These are phyloP conservation scores for Phymanthus crucifer DNA, from an alignment of 92 coral and sea anemone species.

Conservation along the genomic window DNA sequence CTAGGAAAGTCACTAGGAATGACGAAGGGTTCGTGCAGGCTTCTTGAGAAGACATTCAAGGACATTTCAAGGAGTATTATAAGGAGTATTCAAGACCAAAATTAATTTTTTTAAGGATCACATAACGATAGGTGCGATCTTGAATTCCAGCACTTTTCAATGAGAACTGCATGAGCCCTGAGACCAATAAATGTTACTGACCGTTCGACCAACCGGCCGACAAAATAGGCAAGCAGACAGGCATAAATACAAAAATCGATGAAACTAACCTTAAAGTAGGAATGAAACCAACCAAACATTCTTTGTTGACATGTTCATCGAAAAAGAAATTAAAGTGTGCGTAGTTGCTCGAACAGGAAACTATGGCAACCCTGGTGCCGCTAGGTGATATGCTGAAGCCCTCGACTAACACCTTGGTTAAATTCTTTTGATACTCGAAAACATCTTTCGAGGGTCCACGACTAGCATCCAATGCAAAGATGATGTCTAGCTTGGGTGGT, in stretches of 20 bases:
- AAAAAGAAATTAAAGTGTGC: constrained; percentile 40
- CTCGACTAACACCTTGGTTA: constrained; percentile 30
- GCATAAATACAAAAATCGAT: neutral
- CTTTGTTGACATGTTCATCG: constrained; percentile 33
- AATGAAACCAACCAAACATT: constrained; percentile 32
- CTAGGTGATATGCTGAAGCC: constrained; percentile 53
- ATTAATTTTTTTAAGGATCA: too few species aligned
- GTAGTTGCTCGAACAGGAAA: constrained; percentile 34
- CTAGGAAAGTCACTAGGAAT: too few species aligned
- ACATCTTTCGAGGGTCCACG: neutral
- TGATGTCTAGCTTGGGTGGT: constrained; percentile 46
- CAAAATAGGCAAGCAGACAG: too few species aligned
- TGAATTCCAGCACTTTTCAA: too few species aligned
- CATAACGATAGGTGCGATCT: too few species aligned
- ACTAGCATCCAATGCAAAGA: constrained; percentile 48
- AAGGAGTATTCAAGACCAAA: too few species aligned
- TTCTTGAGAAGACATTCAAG: too few species aligned
- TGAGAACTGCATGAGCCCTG: too few species aligned
- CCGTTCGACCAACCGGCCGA: too few species aligned
- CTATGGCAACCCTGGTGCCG: constrained; percentile 47
- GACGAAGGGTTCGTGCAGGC: too few species aligned
- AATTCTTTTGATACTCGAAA: constrained; percentile 41
- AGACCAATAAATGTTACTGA: too few species aligned
- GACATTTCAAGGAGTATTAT: too few species aligned
- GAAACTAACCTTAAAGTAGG: constrained; percentile 36